Base-by-base conservation (phyloP, 2,888 invertebrate genomes). In the Calameuta filiformis region DNA sequence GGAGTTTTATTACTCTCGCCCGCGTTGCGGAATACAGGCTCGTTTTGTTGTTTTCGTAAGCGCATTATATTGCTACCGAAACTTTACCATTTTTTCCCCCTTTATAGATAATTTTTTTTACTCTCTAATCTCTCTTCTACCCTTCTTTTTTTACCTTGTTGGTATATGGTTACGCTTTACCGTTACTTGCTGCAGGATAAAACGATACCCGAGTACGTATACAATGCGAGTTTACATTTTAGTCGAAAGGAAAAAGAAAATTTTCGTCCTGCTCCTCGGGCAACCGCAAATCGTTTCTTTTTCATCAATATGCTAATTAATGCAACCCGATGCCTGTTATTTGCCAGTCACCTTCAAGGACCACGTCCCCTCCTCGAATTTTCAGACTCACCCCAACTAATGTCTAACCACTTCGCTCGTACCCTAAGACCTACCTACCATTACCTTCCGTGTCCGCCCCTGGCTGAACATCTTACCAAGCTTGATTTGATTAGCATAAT, bases 401-500 rank as follows among this genome's bases (percentile, higher is more conserved):
- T 23, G 56, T 56, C 56, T 56, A 56, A 56, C 84, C 87, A 89
- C 89, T 89, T 82, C 83, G 77, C 83, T 84, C 84, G 79, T 69
- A 77, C 79, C 81, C 76, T 77, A 81, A 84, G 84, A 86, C 84
- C 85, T 86, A 89, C 86, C 89, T 88, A 87, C 87, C 87, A 88
- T 89, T 89, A 90, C 83, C 83, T 85, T 83, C 80, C 85, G 78
- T 86, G 88, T 87, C 87, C 86, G 84, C 79, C 79, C 81, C 84
- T 84, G 81, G 83, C 81, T 82, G 81, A 85, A 83, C 85, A 84
- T 87, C 77, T 88, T 87, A 85, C 87, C 86, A 87, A 86, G 86
- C 86, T 88, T 90, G 87, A 90, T 89, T 90, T 89, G 86, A 90
- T 90, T 90, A 89, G 85, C 87, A 87, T 88, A 89, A 90, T 90